phyloP scores from a whole-genome alignment of 1,140 invertebrate genomes.

The Mya arenaria region DNA sequence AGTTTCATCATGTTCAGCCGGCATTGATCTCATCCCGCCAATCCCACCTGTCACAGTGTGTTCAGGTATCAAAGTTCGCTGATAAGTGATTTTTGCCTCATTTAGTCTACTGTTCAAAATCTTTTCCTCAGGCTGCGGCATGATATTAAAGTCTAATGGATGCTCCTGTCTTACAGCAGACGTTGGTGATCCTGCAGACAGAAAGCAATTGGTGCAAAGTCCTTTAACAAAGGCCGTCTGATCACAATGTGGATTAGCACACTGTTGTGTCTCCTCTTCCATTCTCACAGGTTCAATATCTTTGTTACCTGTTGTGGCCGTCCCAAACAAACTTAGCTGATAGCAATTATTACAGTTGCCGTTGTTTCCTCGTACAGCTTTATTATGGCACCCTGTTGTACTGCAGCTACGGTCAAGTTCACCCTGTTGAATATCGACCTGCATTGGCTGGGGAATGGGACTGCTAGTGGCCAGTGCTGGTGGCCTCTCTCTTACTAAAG shows the following conservation, averaged over 20 bases:
- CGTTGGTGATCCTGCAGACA: not conserved
- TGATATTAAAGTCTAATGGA: not conserved
- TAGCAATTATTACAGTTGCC: constrained; percentile 56
- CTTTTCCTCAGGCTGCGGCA: constrained; percentile 2
- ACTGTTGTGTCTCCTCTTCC: no score
- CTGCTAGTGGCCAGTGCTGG: not conserved
- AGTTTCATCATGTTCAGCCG: constrained; percentile 26
- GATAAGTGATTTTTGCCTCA: no score
- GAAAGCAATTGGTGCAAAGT: constrained; percentile 26
- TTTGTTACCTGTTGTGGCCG: not conserved
- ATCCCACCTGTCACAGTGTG: not conserved
- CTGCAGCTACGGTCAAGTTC: no score
- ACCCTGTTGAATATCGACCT: no score
- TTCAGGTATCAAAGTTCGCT: not conserved
- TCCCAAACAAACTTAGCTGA: constrained; percentile 1
- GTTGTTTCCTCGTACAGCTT: constrained; percentile 15
- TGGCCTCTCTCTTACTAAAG: no score
- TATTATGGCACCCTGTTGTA: not conserved
- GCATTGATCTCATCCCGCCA: constrained; percentile 22
- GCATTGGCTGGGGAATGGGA: not conserved
- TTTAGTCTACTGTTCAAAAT: not conserved
- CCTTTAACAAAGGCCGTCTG: not conserved
- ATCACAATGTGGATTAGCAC: no score
- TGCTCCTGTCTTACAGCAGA: no score
- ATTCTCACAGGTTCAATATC: no score